Percentiles rank a stretch among this genome's conserved stretches.
These are phyloP conservation scores for Ormyrus thymus DNA, from an alignment of 2,888 invertebrate species.

Conservation along the genomic window DNA sequence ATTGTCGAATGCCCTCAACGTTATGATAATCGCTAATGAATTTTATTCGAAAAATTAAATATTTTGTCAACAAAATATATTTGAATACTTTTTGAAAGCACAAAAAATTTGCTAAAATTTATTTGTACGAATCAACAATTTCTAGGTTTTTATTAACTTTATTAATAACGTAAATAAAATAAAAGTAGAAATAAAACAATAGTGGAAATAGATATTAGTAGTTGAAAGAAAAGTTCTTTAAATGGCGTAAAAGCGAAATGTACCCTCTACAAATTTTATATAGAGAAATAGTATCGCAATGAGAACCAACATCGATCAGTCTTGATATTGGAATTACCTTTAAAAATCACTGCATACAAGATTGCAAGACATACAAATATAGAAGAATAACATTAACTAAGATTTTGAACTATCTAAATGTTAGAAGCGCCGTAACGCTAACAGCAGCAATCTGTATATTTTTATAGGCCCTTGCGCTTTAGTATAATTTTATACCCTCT, in stretches of 20 bases:
- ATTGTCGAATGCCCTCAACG: slow-evolving; percentile 47
- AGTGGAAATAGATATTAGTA: slow-evolving; percentile 26
- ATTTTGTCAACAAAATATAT: slow-evolving; percentile 19
- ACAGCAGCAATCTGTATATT: slow-evolving; percentile 48
- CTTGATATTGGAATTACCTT: slow-evolving; percentile 73
- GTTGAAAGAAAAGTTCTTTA: slow-evolving; percentile 48
- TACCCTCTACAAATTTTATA: slow-evolving; percentile 50
- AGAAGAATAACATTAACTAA: slow-evolving; percentile 65
- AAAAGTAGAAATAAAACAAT: slow-evolving; percentile 35
- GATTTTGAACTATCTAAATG: slow-evolving; percentile 57
- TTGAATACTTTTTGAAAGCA: slow-evolving; percentile 25
- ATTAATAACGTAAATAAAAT: neutral
- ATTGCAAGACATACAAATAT: slow-evolving; percentile 69
- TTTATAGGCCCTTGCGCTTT: slow-evolving; percentile 59
- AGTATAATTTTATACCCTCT: slow-evolving; percentile 22
- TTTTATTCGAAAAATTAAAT: slow-evolving; percentile 37
- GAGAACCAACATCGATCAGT: slow-evolving; percentile 75
- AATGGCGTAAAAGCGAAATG: slow-evolving; percentile 46
- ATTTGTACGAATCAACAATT: slow-evolving; percentile 34
- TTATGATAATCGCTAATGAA: slow-evolving; percentile 26
- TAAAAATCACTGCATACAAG: slow-evolving; percentile 70
- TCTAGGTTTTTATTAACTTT: neutral
- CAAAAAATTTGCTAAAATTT: slow-evolving; percentile 17
- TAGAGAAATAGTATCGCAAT: slow-evolving; percentile 57
- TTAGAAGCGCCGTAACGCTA: slow-evolving; percentile 51